Conservation (phyloP, 2,113 vertebrate genomes). For the Mobula hypostoma region DNA sequence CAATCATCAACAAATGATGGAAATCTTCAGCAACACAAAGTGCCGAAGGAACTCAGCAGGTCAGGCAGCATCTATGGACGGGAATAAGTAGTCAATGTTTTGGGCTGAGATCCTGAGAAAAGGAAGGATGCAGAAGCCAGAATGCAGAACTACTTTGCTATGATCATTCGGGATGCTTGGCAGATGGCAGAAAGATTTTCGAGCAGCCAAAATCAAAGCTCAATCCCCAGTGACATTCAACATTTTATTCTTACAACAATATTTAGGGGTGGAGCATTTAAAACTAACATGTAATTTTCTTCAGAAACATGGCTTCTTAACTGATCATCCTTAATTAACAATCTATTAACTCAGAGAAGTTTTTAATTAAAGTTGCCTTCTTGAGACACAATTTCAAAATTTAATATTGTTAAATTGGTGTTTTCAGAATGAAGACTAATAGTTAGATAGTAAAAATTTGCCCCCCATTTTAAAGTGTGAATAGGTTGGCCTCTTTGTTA, state of each 20-base stretch:
- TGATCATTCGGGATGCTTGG: not conserved
- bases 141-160: not conserved
- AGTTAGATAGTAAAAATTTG: not conserved
- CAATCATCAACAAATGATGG: no score
- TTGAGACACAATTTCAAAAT: not conserved
- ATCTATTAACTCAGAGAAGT: not conserved
- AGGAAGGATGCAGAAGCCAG: no score
- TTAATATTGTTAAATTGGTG: not conserved
- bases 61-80: no score
- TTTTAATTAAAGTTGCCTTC: not conserved
- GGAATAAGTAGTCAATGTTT: no score
- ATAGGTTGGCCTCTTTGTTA: not conserved
- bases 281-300: not conserved
- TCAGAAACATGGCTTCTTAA: not conserved
- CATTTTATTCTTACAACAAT: not conserved
- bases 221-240: not conserved
- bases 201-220: not conserved
- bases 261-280: not conserved
- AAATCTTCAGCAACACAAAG: no score
- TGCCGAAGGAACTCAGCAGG: no score
- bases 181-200: not conserved
- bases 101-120: no score
- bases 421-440: not conserved
- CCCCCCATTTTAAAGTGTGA: no score
- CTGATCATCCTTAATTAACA: not conserved